Evolutionary conservation across 2,888 invertebrate genomes (phyloP), one percentile per base, ranked within the genome.

Genomic region (Lasius fuliginosus): DNA sequence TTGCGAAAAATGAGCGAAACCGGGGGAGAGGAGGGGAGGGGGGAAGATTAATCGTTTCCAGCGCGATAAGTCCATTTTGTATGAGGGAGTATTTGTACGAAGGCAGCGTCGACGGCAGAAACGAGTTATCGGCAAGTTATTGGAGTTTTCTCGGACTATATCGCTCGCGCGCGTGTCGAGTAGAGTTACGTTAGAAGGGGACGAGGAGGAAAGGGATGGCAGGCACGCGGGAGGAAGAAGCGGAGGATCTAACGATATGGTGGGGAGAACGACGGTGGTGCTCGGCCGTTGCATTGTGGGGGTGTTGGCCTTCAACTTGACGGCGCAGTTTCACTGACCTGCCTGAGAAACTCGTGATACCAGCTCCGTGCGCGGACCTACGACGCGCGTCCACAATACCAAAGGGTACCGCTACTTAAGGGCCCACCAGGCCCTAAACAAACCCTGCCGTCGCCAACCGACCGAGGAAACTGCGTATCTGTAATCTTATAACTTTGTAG

Each of bases 221-320:
- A 46, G 73, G 76, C 46, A 67, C 53, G 67, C 77, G 49, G 87
- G 85, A 87, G 75, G 87, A 83, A 83, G 88, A 81, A 82, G 86
- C 76, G 73, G 90, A 82, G 82, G 90, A 87, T 89, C 86, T 65
- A 86, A 68, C 74, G 82, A 83, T 40, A 65, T 69, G 75, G 87
- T 83, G 86, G 74, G 76, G 69, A 86, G 73, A 83, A 69, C 86
- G 84, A 86, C 87, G 85, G 85, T 85, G 87, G 86, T 86, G 82
- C 92, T 92, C 92, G 92, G 92, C 92, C 94, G 94, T 94, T 94
- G 94, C 94, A 94, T 94, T 94, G 95, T 94, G 94, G 94, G 94
- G 94, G 94, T 94, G 95, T 95, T 95, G 95, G 95, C 94, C 95
- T 95, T 95, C 94, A 95, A 95, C 95, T 95, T 95, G 95, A 94